These are phyloP conservation scores for Mugil cephalus DNA, from an alignment of 2,113 vertebrate genomes.

Conservation along the genomic window DNA sequence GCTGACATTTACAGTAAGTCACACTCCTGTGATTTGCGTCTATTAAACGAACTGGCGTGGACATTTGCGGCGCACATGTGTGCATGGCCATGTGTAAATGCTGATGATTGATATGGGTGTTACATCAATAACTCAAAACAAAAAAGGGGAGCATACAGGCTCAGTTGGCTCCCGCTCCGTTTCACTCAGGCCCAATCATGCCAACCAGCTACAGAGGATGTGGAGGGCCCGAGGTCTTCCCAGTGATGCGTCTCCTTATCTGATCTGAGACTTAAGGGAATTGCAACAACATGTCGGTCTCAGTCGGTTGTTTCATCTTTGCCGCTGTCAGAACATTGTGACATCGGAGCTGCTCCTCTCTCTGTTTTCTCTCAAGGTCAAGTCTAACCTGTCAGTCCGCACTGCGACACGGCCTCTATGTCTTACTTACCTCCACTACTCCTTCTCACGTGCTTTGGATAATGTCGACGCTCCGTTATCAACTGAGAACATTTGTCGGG, in stretches of 20 bases:
- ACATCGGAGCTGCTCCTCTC: conserved; percentile 25
- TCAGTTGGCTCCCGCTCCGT: conserved; percentile 22
- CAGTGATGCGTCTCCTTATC: conserved; percentile 45
- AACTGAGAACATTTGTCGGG: conserved; percentile 9
- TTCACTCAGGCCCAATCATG: conserved; percentile 60
- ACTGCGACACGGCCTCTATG: conserved; percentile 1
- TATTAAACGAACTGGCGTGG: background rate
- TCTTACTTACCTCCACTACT: background rate
- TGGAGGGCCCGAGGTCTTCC: conserved; percentile 49
- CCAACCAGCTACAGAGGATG: conserved; percentile 52
- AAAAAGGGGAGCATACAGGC: conserved; percentile 12
- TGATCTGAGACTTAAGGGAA: conserved; percentile 52
- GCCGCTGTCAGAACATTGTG: conserved; percentile 36
- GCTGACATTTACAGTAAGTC: conserved; percentile 31
- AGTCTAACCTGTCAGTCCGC: conserved; percentile 17
- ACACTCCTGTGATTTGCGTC: background rate
- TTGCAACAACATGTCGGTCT: conserved; percentile 55
- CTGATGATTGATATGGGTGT: conserved; percentile 10
- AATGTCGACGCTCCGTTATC: background rate
- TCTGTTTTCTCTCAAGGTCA: conserved; percentile 2
- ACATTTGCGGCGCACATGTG: background rate
- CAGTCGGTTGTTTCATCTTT: conserved; percentile 52
- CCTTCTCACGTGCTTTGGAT: background rate
- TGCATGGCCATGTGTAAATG: background rate
- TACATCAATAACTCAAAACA: conserved; percentile 40